These are phyloP conservation scores for Ganaspis sp. DNA, from an alignment of 1,140 invertebrate genomes.

Conservation along the genomic window DNA sequence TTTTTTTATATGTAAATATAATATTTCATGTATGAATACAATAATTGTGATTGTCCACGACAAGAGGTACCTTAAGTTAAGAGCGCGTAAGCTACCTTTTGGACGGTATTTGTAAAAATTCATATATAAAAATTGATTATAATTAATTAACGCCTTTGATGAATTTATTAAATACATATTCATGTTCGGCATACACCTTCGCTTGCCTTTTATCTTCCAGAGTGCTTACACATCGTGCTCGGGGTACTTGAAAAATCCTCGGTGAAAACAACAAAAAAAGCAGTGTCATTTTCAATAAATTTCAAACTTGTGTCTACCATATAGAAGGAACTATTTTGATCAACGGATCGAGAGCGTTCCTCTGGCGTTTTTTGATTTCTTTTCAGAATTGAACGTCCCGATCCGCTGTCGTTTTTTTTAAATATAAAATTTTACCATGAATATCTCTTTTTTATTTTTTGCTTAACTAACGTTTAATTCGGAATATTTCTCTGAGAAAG, in stretches of 20 bases:
- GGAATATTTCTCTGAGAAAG: not conserved
- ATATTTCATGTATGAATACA: too few species aligned
- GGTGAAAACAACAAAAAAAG: constrained; percentile 32
- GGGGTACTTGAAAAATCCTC: constrained; percentile 27
- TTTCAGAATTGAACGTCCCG: constrained; percentile 34
- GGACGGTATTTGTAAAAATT: too few species aligned
- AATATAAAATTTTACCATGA: constrained; percentile 46
- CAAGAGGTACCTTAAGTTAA: too few species aligned
- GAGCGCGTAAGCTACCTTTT: too few species aligned
- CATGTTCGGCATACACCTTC: too few species aligned
- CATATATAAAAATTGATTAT: too few species aligned
- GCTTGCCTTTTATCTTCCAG: not conserved
- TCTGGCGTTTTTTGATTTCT: constrained; percentile 32
- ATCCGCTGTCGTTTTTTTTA: constrained; percentile 37
- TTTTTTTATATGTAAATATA: too few species aligned
- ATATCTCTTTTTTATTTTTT: constrained; percentile 7
- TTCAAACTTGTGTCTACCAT: constrained; percentile 80
- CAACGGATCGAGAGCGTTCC: constrained; percentile 24
- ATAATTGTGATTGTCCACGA: too few species aligned
- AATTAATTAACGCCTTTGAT: too few species aligned
- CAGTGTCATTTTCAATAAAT: constrained; percentile 46
- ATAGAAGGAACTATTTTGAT: constrained; percentile 47
- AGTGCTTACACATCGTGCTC: constrained; percentile 3
- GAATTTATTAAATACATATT: too few species aligned
- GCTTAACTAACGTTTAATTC: constrained; percentile 3